Evolutionary conservation across 1,140 invertebrate species (phyloP), one percentile per base, ranked within the genome.

Genomic region (Drosophila trapezifrons): DNA sequence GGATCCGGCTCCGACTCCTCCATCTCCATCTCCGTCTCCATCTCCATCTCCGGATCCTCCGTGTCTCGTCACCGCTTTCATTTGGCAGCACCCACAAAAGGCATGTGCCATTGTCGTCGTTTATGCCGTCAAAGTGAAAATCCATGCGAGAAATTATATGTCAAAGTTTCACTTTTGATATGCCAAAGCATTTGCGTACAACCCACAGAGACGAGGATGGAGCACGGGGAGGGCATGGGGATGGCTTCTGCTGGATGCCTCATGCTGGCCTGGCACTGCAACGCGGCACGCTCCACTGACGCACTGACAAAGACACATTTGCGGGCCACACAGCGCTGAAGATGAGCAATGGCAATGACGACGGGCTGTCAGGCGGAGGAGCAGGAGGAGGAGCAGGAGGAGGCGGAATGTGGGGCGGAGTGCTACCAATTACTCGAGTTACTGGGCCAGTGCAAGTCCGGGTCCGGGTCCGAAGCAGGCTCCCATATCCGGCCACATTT

Each of bases 91-190:
- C 25, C 49, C 51, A 65, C 25, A 72, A 72, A 64, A 64, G 69
- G 46, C 60, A 66, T 74, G 67, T 76, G 80, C 59, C 73, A 80
- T 86, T 86, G 78, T 81, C 82, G 80, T 78, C 82, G 82, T 81
- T 86, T 81, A 76, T 86, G 82, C 63, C 78, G 75, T 87, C 83
- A 87, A 87, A 87, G 79, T 87, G 76, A 83, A 87, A 86, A 86
- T 86, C 83, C 83, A 86, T 87, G 83, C 83, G 83, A 87, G 79
- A 86, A 86, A 86, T 86, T 86, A 87, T 87, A 83, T 87, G 83
- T 87, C 83, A 87, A 87, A 87, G 82, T 86, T 87, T 87, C 83
- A 87, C 83, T 87, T 87, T 87, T 87, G 83, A 87, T 80, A 87
- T 87, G 83, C 72, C 74, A 85, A 80, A 87, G 67, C 79, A 87